Conservation (phyloP, 1,140 invertebrate species). For the Neelides sp. region DNA sequence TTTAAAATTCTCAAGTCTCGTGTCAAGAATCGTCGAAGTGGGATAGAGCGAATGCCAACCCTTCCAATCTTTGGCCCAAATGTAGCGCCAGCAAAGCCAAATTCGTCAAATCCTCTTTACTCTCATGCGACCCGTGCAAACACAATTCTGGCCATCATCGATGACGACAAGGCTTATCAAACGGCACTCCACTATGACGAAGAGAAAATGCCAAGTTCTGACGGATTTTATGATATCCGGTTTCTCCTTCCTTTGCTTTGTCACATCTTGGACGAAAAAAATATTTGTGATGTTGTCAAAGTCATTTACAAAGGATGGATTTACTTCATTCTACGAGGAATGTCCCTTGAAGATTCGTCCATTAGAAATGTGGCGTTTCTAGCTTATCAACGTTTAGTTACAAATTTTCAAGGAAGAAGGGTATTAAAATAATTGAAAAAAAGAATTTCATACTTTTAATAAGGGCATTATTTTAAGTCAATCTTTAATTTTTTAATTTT, state of each 20-base stretch:
- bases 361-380: conserved; percentile 22
- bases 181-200: conserved; percentile 27
- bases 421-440: conserved; percentile 5
- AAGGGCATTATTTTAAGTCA: background rate
- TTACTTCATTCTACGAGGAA: conserved; percentile 25
- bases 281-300: conserved; percentile 27
- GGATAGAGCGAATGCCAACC: too few relatives aligned
- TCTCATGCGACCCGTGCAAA: conserved; percentile 25
- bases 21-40: too few relatives aligned
- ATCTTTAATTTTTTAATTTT: conserved; percentile 2
- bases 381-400: conserved; percentile 17
- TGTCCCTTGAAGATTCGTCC: conserved; percentile 16
- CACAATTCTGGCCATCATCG: conserved; percentile 18
- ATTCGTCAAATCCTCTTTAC: conserved; percentile 26
- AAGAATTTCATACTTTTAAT: background rate
- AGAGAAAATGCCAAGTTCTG: background rate
- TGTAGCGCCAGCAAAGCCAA: too few relatives aligned
- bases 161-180: conserved; percentile 22
- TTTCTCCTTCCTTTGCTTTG: conserved; percentile 29
- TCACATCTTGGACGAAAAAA: conserved; percentile 24
- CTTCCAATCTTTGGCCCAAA: too few relatives aligned
- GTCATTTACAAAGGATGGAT: conserved; percentile 27
- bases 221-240: conserved; percentile 24
- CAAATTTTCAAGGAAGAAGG: conserved; percentile 20
- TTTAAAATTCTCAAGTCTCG: too few relatives aligned